Percentiles rank a stretch among this genome's conserved stretches.
phyloP scores from a whole-genome alignment of 2,113 vertebrate species.

The Brachionichthys hirsutus region DNA sequence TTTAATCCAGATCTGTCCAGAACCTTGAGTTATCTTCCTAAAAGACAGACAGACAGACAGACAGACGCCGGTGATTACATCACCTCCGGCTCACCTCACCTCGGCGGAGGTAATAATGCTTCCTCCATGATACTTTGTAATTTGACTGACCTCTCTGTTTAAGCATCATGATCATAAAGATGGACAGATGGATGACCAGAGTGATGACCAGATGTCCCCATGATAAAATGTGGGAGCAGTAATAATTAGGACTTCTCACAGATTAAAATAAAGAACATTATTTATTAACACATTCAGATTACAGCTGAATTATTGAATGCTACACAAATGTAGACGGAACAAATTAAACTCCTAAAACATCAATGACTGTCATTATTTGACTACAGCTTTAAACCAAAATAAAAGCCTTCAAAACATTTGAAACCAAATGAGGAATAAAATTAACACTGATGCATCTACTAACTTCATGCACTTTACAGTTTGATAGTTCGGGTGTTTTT shows the following conservation, averaged over 20 bases:
- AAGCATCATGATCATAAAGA: conserved; percentile 62
- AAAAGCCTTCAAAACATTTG: conserved; percentile 3
- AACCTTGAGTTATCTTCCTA: too few relatives aligned
- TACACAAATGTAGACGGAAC: conserved; percentile 5
- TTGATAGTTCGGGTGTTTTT: background rate
- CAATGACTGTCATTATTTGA: too few relatives aligned
- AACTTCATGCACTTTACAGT: background rate
- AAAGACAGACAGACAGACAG: too few relatives aligned
- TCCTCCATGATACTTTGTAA: background rate
- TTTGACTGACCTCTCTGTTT: conserved; percentile 52
- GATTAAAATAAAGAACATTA: conserved; percentile 15
- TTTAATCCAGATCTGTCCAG: too few relatives aligned
- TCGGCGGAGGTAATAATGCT: too few relatives aligned
- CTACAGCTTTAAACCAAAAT: background rate
- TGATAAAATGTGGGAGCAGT: too few relatives aligned
- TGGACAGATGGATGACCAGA: too few relatives aligned
- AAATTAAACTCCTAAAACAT: conserved; percentile 2
- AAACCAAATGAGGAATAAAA: background rate
- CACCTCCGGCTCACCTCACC: too few relatives aligned
- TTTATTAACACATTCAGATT: conserved; percentile 25
- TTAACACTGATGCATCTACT: background rate
- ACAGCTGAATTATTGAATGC: background rate
- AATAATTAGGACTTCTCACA: background rate
- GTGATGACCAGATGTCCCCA: too few relatives aligned
- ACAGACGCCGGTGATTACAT: too few relatives aligned